Conservation (phyloP, 2,113 vertebrate genomes). For the Phasianus colchicus region DNA sequence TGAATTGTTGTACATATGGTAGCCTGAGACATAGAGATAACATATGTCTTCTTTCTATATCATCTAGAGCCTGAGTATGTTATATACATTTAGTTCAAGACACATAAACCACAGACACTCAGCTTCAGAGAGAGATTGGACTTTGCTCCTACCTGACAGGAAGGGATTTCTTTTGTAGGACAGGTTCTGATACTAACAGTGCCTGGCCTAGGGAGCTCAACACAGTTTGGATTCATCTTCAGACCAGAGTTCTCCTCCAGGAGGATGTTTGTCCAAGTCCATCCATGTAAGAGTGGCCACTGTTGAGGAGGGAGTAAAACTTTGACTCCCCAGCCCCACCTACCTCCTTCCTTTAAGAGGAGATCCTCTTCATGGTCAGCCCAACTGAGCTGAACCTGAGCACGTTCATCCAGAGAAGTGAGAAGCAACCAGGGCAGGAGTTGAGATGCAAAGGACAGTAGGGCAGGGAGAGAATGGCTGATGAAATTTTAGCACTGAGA, state of each 20-base stretch:
- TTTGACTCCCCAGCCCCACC: background rate
- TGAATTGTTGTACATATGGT: background rate
- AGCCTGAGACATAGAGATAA: background rate
- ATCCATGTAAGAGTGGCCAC: background rate
- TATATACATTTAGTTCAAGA: background rate
- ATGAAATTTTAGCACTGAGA: background rate
- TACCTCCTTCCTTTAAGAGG: background rate
- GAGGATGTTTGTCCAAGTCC: background rate
- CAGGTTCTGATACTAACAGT: background rate
- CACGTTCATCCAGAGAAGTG: no score
- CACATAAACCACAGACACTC: background rate
- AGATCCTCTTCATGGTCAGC: background rate
- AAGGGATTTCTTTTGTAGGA: background rate
- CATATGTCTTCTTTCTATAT: background rate
- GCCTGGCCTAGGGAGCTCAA: background rate
- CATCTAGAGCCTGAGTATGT: background rate
- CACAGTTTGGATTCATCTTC: background rate
- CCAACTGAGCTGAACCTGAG: background rate
- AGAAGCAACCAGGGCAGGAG: background rate
- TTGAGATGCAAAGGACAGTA: background rate
- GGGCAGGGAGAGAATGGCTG: background rate
- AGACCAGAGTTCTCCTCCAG: background rate
- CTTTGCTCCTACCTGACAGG: background rate
- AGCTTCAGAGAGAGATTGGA: background rate
- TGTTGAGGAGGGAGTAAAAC: rapidly evolving